Evolutionary conservation across 2,113 vertebrate species (phyloP).

Genomic region (Proterorhinus semilunaris): DNA sequence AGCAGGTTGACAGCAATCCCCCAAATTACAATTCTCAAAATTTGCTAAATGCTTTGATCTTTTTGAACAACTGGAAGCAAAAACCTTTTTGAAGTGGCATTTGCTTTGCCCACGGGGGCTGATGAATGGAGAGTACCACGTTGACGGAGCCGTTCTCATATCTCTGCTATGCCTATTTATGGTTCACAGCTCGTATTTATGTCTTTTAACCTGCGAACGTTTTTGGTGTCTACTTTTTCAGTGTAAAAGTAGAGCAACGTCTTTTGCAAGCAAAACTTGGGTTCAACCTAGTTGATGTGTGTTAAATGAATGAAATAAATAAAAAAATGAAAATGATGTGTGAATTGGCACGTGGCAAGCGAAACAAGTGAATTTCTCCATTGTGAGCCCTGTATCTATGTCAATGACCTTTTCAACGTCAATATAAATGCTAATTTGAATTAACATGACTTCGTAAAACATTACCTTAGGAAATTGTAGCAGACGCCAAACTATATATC

Average conservation of each 20-base stretch:
- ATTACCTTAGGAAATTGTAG: no score
- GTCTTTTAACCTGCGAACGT: conserved; percentile 1
- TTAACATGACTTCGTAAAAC: no score
- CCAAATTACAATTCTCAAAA: background rate
- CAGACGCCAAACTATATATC: no score
- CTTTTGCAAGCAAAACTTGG: background rate
- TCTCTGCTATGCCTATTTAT: conserved; percentile 21
- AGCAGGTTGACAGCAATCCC: background rate
- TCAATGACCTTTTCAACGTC: no score
- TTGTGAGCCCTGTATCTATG: no score
- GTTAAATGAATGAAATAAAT: no score
- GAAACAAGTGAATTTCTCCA: no score
- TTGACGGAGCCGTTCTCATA: conserved; percentile 55
- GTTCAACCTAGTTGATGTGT: background rate
- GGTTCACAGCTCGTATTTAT: conserved; percentile 10
- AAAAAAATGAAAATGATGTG: no score
- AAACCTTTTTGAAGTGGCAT: background rate
- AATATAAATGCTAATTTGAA: no score
- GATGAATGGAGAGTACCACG: conserved; percentile 44
- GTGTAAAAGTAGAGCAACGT: background rate
- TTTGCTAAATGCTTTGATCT: background rate
- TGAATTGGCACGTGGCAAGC: background rate
- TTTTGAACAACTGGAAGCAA: background rate
- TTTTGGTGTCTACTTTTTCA: conserved; percentile 1
- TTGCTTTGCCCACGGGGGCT: conserved; percentile 5